Base-by-base conservation (phyloP, 2,888 invertebrate genomes). In the Calephelis perditalis region DNA sequence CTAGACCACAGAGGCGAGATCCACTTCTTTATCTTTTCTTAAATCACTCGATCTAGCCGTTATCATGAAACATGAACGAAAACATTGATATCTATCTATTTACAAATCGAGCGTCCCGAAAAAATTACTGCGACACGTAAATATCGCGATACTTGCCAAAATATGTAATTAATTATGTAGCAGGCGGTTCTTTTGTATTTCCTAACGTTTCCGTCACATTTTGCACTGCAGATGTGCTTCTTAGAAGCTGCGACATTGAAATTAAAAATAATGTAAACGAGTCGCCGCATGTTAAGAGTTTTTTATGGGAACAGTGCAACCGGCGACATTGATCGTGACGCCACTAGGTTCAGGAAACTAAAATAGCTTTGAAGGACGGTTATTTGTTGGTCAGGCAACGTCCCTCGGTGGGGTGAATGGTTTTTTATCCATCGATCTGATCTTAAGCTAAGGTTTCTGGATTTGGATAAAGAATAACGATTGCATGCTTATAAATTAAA, bases 281-380 rank as follows among this genome's bases (percentile, higher is more conserved):
- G 26, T 26, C 26, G 26, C 26, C 26, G 26, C 26, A 26, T 40
- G 40, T 35, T 52, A 52, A 52, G 35, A 15, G 49, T 49, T 49
- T 26, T 15, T 49, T 49, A 15, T 49, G 15, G 8, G 26, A 52
- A 35, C 11, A 52, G 7, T 52, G 52, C 52, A 52, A 35, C 35
- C 7, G 52, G 11, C 15, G 52, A 11, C 52, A 52, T 52, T 52
- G 52, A 35, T 35, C 52, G 52, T 52, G 52, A 35, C 52, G 35
- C 52, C 52, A 8, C 35, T 11, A 52, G 52, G 52, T 52, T 52
- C 52, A 11, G 52, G 35, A 52, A 40, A 52, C 35, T 52, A 15
- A 52, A 52, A 52, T 52, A 52, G 35, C 52, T 40, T 35, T 7
- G 52, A 52, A 52, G 52, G 52, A 52, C 52, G 35, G 52, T 35